phyloP scores from a whole-genome alignment of 2,888 invertebrate species.

The Hyposoter didymator region DNA sequence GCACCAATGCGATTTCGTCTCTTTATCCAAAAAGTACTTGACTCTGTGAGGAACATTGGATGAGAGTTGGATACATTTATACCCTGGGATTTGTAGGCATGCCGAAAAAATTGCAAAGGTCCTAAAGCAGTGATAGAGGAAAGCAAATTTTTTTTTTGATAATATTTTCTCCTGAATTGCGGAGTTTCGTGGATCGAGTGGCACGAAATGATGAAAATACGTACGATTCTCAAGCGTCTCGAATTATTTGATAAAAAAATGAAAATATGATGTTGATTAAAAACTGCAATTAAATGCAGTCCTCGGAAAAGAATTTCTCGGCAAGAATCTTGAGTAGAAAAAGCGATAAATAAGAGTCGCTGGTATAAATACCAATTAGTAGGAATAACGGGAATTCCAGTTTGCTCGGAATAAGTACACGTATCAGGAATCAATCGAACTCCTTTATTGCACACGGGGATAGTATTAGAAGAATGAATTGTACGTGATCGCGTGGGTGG shows the following conservation, averaged over 20 bases:
- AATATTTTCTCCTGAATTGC: too few relatives aligned
- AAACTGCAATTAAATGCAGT: not conserved
- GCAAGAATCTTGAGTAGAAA: not conserved
- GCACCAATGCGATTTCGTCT: conserved; percentile 32
- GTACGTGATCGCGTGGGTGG: conserved; percentile 11
- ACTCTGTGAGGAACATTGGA: conserved; percentile 16
- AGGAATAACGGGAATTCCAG: not conserved
- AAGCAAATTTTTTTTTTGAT: too few relatives aligned
- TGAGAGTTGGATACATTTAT: conserved; percentile 22
- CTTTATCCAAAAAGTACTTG: conserved; percentile 48
- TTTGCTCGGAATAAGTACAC: conserved; percentile 11
- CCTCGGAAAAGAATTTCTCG: not conserved
- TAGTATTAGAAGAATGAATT: conserved; percentile 13
- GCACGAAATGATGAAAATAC: not conserved
- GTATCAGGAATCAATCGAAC: conserved; percentile 14
- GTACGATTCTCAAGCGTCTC: too few relatives aligned
- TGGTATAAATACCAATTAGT: conserved; percentile 13
- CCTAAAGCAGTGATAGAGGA: conserved; percentile 5
- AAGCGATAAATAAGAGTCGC: not conserved
- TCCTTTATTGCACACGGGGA: not conserved
- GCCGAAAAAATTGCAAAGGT: not conserved
- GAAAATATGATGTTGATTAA: not conserved
- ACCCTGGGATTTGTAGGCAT: not conserved
- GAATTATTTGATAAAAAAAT: too few relatives aligned
- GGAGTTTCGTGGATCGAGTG: too few relatives aligned